These are phyloP conservation scores for Bombus soroeensis DNA, from an alignment of 1,140 invertebrate genomes.

Conservation along the genomic window DNA sequence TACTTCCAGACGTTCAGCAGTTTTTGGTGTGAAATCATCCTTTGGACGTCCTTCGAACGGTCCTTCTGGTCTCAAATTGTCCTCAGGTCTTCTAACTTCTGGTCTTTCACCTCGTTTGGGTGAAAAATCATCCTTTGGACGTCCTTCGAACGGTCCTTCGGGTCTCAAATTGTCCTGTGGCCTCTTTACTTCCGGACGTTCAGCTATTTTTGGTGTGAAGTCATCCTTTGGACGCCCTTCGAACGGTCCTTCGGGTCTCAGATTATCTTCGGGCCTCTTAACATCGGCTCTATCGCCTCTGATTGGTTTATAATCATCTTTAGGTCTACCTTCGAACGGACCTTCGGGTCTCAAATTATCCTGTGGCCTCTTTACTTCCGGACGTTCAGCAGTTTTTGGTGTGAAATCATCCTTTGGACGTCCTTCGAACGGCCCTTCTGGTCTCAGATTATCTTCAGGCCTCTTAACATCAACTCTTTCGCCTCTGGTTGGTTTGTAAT, in stretches of 20 bases:
- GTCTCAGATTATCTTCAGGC: constrained; percentile 82
- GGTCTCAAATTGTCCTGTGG: constrained; percentile 79
- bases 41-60: constrained; percentile 76
- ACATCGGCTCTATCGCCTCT: constrained; percentile 82
- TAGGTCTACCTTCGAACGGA: constrained; percentile 75
- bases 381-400: constrained; percentile 83
- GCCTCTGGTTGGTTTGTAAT: constrained; percentile 82
- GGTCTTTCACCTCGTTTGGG: constrained; percentile 81
- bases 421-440: constrained; percentile 82
- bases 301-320: too few species aligned
- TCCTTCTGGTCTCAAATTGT: constrained; percentile 85
- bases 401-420: constrained; percentile 82
- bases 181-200: neutral
- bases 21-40: too few species aligned
- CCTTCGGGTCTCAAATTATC: constrained; percentile 85
- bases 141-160: constrained; percentile 84
- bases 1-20: neutral
- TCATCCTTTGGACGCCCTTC: constrained; percentile 72
- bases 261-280: constrained; percentile 84
- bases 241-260: constrained; percentile 87
- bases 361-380: constrained; percentile 75
- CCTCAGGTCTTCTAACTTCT: constrained; percentile 74
- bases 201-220: constrained; percentile 80
- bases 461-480: constrained; percentile 82
- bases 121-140: constrained; percentile 82